Evolutionary conservation across 2,888 invertebrate species (phyloP), one percentile per base, ranked within the genome.

Genomic region (Agrochola lychnidis): DNA sequence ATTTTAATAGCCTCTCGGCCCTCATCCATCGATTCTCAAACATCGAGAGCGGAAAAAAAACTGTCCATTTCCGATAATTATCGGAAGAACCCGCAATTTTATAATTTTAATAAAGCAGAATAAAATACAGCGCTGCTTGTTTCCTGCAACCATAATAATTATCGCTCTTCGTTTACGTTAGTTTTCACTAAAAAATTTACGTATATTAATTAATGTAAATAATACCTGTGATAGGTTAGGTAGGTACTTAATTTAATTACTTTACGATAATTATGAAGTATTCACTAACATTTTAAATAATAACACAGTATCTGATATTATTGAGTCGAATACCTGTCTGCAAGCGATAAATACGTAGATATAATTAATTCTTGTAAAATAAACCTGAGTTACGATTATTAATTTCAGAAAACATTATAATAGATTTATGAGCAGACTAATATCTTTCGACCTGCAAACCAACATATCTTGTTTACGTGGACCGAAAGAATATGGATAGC

Each of bases 401-500:
- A 69, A 71, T 91, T 85, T 89, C 84, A 80, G 76, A 68, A 87
- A 88, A 88, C 88, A 89, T 89, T 88, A 90, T 88, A 89, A 88
- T 87, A 83, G 82, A 87, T 92, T 91, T 90, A 92, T 89, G 89
- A 76, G 63, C 76, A 77, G 78, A 89, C 88, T 90, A 90, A 92
- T 88, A 81, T 88, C 88, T 71, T 70, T 57, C 7, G 64, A 70
- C 64, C 69, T 89, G 88, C 89, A 90, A 91, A 88, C 91, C 90
- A 93, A 91, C 92, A 92, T 84, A 82, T 83, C 86, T 89, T 89
- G 90, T 94, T 93, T 92, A 92, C 90, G 89, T 89, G 88, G 86
- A 86, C 84, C 87, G 82, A 92, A 92, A 91, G 89, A 91, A 91
- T 91, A 92, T 91, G 89, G 89, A 90, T 88, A 87, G 87, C 90